phyloP scores from a whole-genome alignment of 1,140 invertebrate species.

The Helicorthomorpha holstii region DNA sequence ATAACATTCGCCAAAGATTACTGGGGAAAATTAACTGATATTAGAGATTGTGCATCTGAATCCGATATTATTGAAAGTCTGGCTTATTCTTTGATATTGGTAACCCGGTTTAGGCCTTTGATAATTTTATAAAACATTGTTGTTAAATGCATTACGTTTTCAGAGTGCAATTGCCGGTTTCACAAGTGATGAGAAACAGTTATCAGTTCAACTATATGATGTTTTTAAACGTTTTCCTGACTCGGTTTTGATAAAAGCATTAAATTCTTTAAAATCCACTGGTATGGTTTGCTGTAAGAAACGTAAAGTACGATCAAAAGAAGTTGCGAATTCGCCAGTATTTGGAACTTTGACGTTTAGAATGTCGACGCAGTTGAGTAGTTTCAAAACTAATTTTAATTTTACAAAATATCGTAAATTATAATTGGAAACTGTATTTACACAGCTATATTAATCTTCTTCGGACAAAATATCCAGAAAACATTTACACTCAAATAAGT shows the following conservation, averaged over 20 bases:
- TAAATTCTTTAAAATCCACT: neutral
- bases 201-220: constrained; percentile 43
- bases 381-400: no score
- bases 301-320: neutral
- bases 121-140: neutral
- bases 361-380: no score
- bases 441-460: no score
- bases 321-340: constrained; percentile 22
- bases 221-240: constrained; percentile 42
- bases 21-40: neutral
- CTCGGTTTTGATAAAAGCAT: constrained; percentile 36
- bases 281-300: neutral
- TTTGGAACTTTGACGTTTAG: constrained; percentile 33
- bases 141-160: constrained; percentile 7
- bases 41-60: constrained; percentile 16
- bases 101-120: neutral
- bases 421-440: no score
- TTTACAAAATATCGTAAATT: no score
- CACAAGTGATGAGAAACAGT: constrained; percentile 37
- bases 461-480: no score
- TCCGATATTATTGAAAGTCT: constrained; percentile 22
- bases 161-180: constrained; percentile 44
- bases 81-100: constrained; percentile 20
- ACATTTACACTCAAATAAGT: no score
- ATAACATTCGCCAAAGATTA: constrained; percentile 9